A percentile compares a stretch with the other conserved stretches of the same genome.
Conservation (phyloP, 2,888 invertebrate genomes). For the Epirrita christyi region DNA sequence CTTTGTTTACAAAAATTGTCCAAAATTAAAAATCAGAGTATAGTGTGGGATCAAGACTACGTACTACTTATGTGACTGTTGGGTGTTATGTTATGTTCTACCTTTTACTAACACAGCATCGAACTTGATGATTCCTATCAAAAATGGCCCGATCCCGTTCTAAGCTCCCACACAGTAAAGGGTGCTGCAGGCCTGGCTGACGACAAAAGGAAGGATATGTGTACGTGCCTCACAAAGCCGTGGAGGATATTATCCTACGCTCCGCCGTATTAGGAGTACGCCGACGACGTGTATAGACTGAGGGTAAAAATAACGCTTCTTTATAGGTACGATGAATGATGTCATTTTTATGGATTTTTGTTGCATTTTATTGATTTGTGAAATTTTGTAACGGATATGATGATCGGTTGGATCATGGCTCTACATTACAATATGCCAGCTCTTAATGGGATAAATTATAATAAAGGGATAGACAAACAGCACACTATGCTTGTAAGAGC, state of each 20-base stretch:
- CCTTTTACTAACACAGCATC: not conserved
- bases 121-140: slow-evolving; percentile 15
- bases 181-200: slow-evolving; percentile 38
- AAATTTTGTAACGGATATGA: slow-evolving; percentile 13
- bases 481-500: no score
- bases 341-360: slow-evolving; percentile 24
- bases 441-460: no score
- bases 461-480: no score
- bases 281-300: slow-evolving; percentile 52
- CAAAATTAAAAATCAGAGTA: no score
- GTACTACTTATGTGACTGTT: no score
- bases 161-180: slow-evolving; percentile 21
- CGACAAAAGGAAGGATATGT: slow-evolving; percentile 76
- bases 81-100: no score
- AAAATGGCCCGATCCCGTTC: slow-evolving; percentile 6
- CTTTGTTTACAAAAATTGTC: no score
- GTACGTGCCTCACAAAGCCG: slow-evolving; percentile 79
- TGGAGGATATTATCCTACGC: slow-evolving; percentile 69
- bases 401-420: not conserved
- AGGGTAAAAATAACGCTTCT: slow-evolving; percentile 47
- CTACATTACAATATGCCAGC: no score
- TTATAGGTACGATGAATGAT: slow-evolving; percentile 37
- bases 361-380: slow-evolving; percentile 25
- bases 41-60: no score
- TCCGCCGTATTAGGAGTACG: slow-evolving; percentile 65